Percentiles rank a stretch among this genome's conserved stretches.
These are phyloP conservation scores for Synergus umbraculus DNA, from an alignment of 2,888 invertebrate genomes.

Conservation along the genomic window DNA sequence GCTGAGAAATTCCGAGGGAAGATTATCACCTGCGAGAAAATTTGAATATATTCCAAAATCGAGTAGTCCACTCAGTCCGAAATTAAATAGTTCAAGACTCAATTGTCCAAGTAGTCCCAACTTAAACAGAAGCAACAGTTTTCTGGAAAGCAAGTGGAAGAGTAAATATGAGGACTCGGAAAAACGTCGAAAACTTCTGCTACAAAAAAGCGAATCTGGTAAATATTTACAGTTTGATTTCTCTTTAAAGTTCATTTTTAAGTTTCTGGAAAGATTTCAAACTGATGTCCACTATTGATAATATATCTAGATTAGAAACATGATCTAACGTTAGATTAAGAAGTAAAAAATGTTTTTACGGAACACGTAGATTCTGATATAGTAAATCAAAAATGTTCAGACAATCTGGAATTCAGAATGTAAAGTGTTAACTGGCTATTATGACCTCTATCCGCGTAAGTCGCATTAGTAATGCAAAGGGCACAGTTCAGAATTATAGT, in stretches of 20 bases:
- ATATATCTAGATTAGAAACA: neutral
- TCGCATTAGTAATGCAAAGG: slow-evolving; percentile 49
- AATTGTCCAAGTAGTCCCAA: slow-evolving; percentile 48
- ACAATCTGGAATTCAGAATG: neutral
- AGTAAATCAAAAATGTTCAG: no score
- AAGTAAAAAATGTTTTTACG: neutral
- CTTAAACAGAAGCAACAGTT: slow-evolving; percentile 67
- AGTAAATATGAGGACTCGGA: slow-evolving; percentile 85
- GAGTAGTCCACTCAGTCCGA: slow-evolving; percentile 19
- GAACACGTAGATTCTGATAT: neutral
- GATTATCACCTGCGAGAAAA: slow-evolving; percentile 43
- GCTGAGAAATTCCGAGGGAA: slow-evolving; percentile 49
- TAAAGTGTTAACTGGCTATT: slow-evolving; percentile 22
- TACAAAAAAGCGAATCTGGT: slow-evolving; percentile 86
- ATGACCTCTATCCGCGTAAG: slow-evolving; percentile 17
- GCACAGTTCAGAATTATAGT: slow-evolving; percentile 53
- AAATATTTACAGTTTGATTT: slow-evolving; percentile 67
- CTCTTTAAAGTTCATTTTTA: neutral
- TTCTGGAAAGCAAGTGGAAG: slow-evolving; percentile 80
- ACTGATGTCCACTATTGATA: neutral
- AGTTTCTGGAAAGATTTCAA: neutral
- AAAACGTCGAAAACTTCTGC: slow-evolving; percentile 82
- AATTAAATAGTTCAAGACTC: slow-evolving; percentile 18
- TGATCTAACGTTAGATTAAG: neutral
- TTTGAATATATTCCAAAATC: slow-evolving; percentile 44